A percentile compares a stretch with the other conserved stretches of the same genome.
phyloP scores from a whole-genome alignment of 2,888 invertebrate species.

The Microchrysa polita region DNA sequence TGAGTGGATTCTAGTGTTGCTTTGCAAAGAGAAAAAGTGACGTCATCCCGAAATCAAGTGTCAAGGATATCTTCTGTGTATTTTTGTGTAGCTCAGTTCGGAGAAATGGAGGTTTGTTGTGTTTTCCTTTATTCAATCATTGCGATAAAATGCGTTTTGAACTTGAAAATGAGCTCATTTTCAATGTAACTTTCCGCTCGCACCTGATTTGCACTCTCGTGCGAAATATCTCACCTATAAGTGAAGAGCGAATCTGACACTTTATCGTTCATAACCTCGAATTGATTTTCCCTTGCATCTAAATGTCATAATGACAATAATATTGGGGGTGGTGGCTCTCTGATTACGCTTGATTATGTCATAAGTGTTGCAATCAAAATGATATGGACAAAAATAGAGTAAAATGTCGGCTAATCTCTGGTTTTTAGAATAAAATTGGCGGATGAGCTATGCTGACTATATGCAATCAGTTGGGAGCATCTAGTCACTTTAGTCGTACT shows the following conservation, averaged over 20 bases:
- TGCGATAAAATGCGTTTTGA: no score
- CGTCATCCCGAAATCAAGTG: constrained; percentile 18
- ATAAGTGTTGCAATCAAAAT: background rate
- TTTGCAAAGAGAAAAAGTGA: constrained; percentile 20
- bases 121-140: background rate
- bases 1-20: constrained; percentile 31
- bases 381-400: background rate
- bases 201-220: constrained; percentile 10
- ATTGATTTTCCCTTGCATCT: constrained; percentile 1
- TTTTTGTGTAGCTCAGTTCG: background rate
- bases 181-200: background rate
- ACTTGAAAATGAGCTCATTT: no score
- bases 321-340: constrained; percentile 21
- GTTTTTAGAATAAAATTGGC: background rate
- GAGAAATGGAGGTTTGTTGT: constrained; percentile 40
- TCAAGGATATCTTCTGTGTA: background rate
- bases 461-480: no score
- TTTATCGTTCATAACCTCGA: constrained; percentile 43
- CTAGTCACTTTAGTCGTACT: background rate
- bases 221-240: constrained; percentile 19
- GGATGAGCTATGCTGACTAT: no score
- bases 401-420: background rate
- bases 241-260: constrained; percentile 27
- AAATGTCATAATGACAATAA: constrained; percentile 17
- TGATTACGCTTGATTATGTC: constrained; percentile 29